Conservation (phyloP, 2,888 invertebrate species). For the Amaurobius ferox region DNA sequence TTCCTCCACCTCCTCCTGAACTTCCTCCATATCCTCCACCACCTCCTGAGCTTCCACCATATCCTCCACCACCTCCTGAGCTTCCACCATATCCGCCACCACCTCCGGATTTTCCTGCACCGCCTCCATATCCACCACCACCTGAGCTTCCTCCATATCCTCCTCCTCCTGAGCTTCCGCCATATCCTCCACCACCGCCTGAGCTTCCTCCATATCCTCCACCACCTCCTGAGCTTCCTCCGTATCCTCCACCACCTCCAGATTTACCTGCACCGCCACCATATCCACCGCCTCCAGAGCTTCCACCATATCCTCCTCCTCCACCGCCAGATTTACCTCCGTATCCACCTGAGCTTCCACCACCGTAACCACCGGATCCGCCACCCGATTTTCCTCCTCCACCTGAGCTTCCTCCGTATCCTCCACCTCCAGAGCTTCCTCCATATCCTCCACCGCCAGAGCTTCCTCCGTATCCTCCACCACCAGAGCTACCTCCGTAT, state of each 20-base stretch:
- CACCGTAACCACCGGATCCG: constrained; percentile 13
- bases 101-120: constrained; percentile 4
- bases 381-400: constrained; percentile 35
- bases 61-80: constrained; percentile 17
- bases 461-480: constrained; percentile 29
- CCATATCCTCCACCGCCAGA: constrained; percentile 31
- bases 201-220: constrained; percentile 2
- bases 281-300: background rate
- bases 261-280: constrained; percentile 26
- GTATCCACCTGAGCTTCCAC: constrained; percentile 15
- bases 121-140: constrained; percentile 33
- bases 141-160: constrained; percentile 45
- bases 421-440: constrained; percentile 41
- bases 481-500: constrained; percentile 13
- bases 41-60: constrained; percentile 18
- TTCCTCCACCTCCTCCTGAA: constrained; percentile 29
- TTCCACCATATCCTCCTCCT: constrained; percentile 23
- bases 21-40: constrained; percentile 20
- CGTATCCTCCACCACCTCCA: constrained; percentile 40
- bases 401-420: constrained; percentile 45
- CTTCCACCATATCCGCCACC: constrained; percentile 32
- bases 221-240: constrained; percentile 33
- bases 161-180: constrained; percentile 30
- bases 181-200: constrained; percentile 25
- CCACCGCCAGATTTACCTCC: constrained; percentile 36